Conservation (phyloP, 2,797 vertebrate genomes). For the Paratrypauchen microcephalus region DNA sequence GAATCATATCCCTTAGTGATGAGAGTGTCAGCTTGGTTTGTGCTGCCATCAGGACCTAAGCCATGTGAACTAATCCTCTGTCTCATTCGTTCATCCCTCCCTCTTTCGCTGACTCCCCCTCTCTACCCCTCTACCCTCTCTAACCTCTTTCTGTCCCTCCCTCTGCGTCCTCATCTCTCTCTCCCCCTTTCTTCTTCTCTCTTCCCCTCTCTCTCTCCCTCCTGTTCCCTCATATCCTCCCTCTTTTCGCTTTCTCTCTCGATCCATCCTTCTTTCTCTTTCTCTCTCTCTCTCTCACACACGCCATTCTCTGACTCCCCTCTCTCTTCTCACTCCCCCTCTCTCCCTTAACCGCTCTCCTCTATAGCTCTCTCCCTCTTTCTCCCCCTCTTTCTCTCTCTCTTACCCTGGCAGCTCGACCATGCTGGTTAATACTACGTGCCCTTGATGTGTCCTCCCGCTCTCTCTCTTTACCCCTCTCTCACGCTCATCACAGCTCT, state of each 20-base stretch:
- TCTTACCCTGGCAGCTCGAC: conserved; percentile 48
- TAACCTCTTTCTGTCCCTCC: not conserved
- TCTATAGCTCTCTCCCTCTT: conserved; percentile 6
- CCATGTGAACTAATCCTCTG: conserved; percentile 64
- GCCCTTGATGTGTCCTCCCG: conserved; percentile 55
- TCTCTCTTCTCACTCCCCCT: not conserved
- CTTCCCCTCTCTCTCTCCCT: not conserved
- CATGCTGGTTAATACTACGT: conserved; percentile 48
- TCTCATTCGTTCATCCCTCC: conserved; percentile 14
- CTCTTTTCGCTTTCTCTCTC: not conserved
- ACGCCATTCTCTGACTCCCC: too few relatives aligned
- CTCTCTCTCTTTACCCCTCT: conserved; percentile 26
- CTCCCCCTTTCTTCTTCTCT: not conserved
- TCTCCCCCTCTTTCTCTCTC: conserved; percentile 12
- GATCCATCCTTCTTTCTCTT: not conserved
- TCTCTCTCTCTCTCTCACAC: not conserved
- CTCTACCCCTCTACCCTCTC: not conserved
- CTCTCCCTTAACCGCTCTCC: not conserved
- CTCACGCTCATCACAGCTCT: conserved; percentile 18
- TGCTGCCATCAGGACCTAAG: conserved; percentile 39
- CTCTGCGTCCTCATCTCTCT: not conserved
- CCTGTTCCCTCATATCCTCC: not conserved
- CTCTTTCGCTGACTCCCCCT: conserved; percentile 9
- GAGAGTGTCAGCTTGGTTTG: conserved; percentile 38
- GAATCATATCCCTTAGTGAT: not conserved